phyloP scores from a whole-genome alignment of 2,797 vertebrate genomes.

The Aphelocoma californica region DNA sequence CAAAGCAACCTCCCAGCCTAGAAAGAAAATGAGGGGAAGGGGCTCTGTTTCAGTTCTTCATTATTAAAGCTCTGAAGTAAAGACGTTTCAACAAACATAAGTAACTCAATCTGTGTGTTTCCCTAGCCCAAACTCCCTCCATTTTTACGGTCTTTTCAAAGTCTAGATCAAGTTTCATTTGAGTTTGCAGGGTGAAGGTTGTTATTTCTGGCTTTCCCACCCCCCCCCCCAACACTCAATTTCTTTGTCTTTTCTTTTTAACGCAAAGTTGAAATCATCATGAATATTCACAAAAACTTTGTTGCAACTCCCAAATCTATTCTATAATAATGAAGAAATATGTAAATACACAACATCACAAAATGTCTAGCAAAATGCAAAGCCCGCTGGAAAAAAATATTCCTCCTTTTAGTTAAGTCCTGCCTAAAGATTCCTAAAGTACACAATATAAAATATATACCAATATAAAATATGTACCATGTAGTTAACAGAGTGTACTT shows the following conservation, averaged over 20 bases:
- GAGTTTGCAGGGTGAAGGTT: constrained; percentile 13
- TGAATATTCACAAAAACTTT: neutral
- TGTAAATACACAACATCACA: neutral
- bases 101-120: constrained; percentile 40
- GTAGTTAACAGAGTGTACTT: neutral
- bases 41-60: constrained; percentile 40
- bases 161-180: constrained; percentile 41
- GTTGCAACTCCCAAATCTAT: neutral
- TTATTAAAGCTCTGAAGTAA: constrained; percentile 53
- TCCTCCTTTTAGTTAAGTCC: neutral
- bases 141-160: constrained; percentile 19
- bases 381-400: neutral
- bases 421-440: neutral
- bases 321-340: neutral
- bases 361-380: neutral
- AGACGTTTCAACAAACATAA: constrained; percentile 62
- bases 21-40: constrained; percentile 39
- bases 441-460: neutral
- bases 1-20: constrained; percentile 15
- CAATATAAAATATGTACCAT: neutral
- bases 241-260: constrained; percentile 15
- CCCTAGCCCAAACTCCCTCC: neutral
- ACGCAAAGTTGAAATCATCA: neutral
- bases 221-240: neutral
- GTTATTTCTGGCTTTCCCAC: neutral